phyloP scores from a whole-genome alignment of 1,140 invertebrate genomes.

The Metopolophium dirhodum region DNA sequence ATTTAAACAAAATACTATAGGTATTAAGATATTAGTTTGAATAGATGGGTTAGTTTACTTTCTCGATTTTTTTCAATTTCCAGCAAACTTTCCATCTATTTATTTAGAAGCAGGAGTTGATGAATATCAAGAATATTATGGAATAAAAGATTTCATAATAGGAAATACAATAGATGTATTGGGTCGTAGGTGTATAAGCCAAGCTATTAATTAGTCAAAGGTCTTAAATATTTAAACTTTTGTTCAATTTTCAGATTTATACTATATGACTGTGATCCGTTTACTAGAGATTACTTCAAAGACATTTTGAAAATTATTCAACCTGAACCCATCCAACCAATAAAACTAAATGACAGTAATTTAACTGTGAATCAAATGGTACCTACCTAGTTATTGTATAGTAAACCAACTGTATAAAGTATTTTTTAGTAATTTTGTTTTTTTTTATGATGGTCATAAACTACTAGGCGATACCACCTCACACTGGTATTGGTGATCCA shows the following conservation, averaged over 20 bases:
- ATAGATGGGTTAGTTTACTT: not conserved
- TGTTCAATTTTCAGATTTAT: slow-evolving; percentile 67
- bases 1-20: not conserved
- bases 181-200: slow-evolving; percentile 65
- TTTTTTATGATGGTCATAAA: slow-evolving; percentile 29
- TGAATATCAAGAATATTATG: slow-evolving; percentile 71
- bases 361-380: not conserved
- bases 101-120: not conserved
- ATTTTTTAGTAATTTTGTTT: not conserved
- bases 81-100: slow-evolving; percentile 8
- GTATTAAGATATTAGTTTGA: not conserved
- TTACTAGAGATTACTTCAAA: slow-evolving; percentile 78
- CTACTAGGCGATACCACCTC: slow-evolving; percentile 68
- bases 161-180: slow-evolving; percentile 74
- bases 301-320: slow-evolving; percentile 60
- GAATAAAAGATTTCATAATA: slow-evolving; percentile 76
- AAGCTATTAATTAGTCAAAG: not conserved
- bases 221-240: not conserved
- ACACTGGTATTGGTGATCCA: slow-evolving; percentile 73
- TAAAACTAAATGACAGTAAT: not conserved
- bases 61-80: not conserved
- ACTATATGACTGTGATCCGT: slow-evolving; percentile 79
- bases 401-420: not conserved
- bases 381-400: not conserved
- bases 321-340: slow-evolving; percentile 55